phyloP scores from a whole-genome alignment of 2,113 vertebrate genomes.

The Bothrops jararaca region DNA sequence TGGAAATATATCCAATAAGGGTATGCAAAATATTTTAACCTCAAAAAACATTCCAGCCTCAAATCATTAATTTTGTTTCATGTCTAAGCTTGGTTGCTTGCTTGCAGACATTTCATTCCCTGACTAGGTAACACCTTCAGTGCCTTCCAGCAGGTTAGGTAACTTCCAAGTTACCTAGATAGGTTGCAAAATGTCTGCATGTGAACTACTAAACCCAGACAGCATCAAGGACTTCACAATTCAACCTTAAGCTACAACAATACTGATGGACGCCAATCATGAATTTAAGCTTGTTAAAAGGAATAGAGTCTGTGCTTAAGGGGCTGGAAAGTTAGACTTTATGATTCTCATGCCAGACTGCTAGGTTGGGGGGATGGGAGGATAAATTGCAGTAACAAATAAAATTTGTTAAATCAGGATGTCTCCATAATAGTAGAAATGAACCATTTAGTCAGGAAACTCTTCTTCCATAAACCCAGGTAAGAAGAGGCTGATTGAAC shows the following conservation, averaged over 20 bases:
- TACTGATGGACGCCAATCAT: background rate
- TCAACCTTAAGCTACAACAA: background rate
- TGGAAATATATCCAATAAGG: background rate
- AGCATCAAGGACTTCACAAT: background rate
- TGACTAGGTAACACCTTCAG: background rate
- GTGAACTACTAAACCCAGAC: background rate
- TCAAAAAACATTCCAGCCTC: background rate
- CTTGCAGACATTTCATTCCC: background rate
- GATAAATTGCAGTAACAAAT: background rate
- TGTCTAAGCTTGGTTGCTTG: background rate
- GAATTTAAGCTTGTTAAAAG: background rate
- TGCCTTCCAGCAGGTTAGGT: background rate
- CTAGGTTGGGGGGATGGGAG: background rate
- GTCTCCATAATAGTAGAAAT: background rate
- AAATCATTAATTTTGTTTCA: background rate
- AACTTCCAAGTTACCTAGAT: too few relatives aligned
- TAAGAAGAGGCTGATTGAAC: background rate
- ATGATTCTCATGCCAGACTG: background rate
- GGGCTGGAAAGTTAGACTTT: background rate
- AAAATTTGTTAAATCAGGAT: too few relatives aligned
- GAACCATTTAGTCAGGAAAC: background rate
- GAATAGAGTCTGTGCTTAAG: background rate
- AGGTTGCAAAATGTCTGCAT: background rate
- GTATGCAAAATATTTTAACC: background rate
- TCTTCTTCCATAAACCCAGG: background rate